Conservation (phyloP, 2,113 vertebrate species). For the Dromiciops gliroides region DNA sequence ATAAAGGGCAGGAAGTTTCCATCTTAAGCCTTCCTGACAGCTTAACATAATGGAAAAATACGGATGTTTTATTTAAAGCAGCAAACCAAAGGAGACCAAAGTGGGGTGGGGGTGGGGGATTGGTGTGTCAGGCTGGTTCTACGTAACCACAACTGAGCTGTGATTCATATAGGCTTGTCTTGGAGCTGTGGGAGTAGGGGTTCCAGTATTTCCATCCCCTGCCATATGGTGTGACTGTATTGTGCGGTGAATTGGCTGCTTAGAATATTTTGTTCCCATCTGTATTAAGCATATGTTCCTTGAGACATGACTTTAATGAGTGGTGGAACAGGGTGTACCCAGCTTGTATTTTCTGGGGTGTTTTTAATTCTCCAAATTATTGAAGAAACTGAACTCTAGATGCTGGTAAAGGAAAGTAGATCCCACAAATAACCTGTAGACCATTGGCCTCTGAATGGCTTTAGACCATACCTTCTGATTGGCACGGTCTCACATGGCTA, state of each 20-base stretch:
- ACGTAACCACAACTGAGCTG: not conserved
- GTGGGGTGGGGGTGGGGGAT: not conserved
- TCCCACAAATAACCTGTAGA: not conserved
- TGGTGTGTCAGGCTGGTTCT: not conserved
- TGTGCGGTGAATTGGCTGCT: not conserved
- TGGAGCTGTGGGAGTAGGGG: not conserved
- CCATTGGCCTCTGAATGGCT: not conserved
- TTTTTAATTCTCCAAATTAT: not conserved
- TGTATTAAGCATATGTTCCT: not conserved
- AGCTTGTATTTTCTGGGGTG: not conserved
- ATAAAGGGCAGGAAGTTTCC: not conserved
- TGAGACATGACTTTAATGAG: not conserved
- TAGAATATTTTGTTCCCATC: not conserved
- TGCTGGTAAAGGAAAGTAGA: not conserved
- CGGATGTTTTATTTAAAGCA: not conserved
- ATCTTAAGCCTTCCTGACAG: not conserved
- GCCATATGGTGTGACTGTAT: not conserved
- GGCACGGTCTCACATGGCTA: not conserved
- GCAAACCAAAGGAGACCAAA: not conserved
- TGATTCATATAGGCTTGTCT: not conserved
- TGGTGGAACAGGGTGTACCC: not conserved
- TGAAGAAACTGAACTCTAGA: not conserved
- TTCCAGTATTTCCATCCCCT: not conserved
- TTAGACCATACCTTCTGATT: not conserved
- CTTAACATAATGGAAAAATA: not conserved